Conservation (phyloP, 2,113 vertebrate species). For the Oophaga pumilio region DNA sequence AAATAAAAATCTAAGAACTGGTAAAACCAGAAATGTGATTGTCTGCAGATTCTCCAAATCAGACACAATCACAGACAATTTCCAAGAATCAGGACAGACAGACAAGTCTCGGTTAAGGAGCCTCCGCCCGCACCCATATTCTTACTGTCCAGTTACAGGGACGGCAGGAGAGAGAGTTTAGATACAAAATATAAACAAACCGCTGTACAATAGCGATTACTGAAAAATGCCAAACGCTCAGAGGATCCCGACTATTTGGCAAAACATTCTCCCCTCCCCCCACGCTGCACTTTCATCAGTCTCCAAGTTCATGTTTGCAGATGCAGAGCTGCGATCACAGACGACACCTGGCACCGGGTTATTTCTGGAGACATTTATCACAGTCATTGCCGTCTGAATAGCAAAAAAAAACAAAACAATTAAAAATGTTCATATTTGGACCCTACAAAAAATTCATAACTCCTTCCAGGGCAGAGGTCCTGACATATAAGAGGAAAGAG, state of each 20-base stretch:
- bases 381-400: too few relatives aligned
- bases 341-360: too few relatives aligned
- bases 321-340: not conserved
- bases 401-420: too few relatives aligned
- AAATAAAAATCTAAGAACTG: not conserved
- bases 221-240: not conserved
- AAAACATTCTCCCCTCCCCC: not conserved
- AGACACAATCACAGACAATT: not conserved
- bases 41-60: not conserved
- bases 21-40: slow-evolving; percentile 7
- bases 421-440: too few relatives aligned
- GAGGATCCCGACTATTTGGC: not conserved
- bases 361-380: too few relatives aligned
- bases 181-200: not conserved
- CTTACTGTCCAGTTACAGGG: not conserved
- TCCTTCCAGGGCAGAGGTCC: too few relatives aligned
- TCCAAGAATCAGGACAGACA: not conserved
- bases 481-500: too few relatives aligned
- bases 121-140: not conserved
- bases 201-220: not conserved
- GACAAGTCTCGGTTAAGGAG: not conserved
- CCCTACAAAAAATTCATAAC: too few relatives aligned
- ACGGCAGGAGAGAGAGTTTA: not conserved
- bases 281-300: not conserved
- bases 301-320: not conserved